These are phyloP conservation scores for Chloebia gouldiae DNA, from an alignment of 2,113 vertebrate species.

Conservation along the genomic window DNA sequence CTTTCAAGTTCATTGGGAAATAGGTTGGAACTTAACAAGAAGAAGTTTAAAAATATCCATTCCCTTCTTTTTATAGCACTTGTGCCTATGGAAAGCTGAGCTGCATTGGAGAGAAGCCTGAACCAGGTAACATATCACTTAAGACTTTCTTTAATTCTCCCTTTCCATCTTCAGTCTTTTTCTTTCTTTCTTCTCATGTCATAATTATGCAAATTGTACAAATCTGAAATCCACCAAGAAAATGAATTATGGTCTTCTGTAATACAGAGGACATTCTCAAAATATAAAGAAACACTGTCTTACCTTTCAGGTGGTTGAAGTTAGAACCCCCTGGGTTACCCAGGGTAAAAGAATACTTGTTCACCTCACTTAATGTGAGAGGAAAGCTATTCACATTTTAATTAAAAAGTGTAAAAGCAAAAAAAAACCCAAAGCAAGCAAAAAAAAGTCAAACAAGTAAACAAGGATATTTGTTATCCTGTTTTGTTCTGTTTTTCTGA, in stretches of 20 bases:
- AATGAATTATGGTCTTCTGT: background rate
- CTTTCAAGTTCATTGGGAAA: background rate
- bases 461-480: background rate
- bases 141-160: background rate
- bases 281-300: background rate
- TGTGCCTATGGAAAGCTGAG: conserved; percentile 70
- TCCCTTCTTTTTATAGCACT: conserved; percentile 47
- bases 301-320: background rate
- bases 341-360: background rate
- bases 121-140: conserved; percentile 64
- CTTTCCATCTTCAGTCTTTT: background rate
- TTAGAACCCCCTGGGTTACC: background rate
- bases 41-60: background rate
- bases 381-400: background rate
- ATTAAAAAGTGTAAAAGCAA: background rate
- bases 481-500: background rate
- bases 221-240: background rate
- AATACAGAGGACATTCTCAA: background rate
- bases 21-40: background rate
- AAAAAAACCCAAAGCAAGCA: background rate
- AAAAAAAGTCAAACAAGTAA: background rate
- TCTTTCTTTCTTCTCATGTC: background rate
- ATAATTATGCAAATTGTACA: background rate
- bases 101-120: conserved; percentile 67
- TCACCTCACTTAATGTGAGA: background rate